phyloP scores from a whole-genome alignment of 2,113 vertebrate species.

The Nesoenas mayeri region DNA sequence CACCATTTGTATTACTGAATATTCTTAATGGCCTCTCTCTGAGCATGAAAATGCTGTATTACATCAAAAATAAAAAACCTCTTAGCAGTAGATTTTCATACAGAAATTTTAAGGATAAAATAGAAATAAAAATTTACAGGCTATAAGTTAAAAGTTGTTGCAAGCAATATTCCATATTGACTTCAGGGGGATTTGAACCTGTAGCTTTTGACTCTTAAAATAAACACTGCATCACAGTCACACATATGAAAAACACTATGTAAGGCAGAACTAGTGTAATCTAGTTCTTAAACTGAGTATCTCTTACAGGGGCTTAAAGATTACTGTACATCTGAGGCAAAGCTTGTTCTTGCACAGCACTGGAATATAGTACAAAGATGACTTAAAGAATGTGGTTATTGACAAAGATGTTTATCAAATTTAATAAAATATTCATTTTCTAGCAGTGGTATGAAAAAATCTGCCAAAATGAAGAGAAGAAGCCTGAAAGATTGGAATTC shows the following conservation, averaged over 20 bases:
- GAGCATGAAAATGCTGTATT: not conserved
- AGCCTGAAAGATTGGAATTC: not conserved
- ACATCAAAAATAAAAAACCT: not conserved
- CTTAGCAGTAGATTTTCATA: not conserved
- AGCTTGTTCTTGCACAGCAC: not conserved
- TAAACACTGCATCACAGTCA: not conserved
- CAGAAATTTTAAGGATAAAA: not conserved
- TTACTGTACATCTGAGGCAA: not conserved
- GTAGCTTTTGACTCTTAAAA: not conserved
- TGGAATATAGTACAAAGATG: not conserved
- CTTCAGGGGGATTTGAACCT: not conserved
- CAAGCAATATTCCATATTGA: not conserved
- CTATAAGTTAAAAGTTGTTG: not conserved
- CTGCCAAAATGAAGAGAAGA: not conserved
- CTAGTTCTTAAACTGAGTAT: not conserved
- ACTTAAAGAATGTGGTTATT: not conserved
- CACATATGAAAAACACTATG: not conserved
- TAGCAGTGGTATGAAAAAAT: not conserved
- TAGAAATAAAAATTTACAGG: not conserved
- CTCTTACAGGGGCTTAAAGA: not conserved
- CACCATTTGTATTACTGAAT: not conserved
- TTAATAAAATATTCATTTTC: not conserved
- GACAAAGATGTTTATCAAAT: not conserved
- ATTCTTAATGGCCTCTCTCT: not conserved
- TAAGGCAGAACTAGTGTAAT: not conserved